Evolutionary conservation across 2,888 invertebrate genomes (phyloP).

Genomic region (Pilophorus perplexus): DNA sequence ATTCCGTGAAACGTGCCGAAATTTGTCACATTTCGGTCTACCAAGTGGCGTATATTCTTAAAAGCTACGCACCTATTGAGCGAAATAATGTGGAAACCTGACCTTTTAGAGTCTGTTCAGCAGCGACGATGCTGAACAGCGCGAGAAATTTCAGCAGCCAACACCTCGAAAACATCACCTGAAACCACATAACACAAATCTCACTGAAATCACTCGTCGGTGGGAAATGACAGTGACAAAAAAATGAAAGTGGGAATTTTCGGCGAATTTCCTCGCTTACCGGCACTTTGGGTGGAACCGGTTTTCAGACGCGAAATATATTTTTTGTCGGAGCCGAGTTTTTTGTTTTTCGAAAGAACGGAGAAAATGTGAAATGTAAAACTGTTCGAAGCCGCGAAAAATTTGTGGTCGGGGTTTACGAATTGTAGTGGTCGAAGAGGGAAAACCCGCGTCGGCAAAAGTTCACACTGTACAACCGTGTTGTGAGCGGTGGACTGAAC

Average conservation of each 20-base stretch:
- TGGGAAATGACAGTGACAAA: too few relatives aligned
- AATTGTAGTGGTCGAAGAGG: neutral
- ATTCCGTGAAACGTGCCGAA: too few relatives aligned
- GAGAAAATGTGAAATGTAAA: neutral
- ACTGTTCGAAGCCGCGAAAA: neutral
- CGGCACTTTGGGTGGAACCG: neutral
- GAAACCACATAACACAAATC: slow-evolving; percentile 29
- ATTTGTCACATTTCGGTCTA: too few relatives aligned
- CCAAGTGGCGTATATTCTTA: too few relatives aligned
- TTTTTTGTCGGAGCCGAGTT: neutral
- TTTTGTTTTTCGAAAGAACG: neutral
- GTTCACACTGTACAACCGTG: neutral
- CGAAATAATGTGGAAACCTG: too few relatives aligned
- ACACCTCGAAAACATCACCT: slow-evolving; percentile 38
- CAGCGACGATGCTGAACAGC: slow-evolving; percentile 36
- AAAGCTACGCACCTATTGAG: too few relatives aligned
- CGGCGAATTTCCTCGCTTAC: neutral
- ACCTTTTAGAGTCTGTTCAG: slow-evolving; percentile 30
- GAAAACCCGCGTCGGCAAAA: neutral
- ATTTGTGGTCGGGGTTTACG: neutral
- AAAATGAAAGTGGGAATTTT: neutral
- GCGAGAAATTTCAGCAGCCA: slow-evolving; percentile 29
- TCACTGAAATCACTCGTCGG: too few relatives aligned
- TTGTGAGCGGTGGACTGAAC: slow-evolving; percentile 30
- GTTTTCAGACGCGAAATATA: neutral